phyloP scores from a whole-genome alignment of 2,797 vertebrate genomes.

The Brotogeris chrysoptera region DNA sequence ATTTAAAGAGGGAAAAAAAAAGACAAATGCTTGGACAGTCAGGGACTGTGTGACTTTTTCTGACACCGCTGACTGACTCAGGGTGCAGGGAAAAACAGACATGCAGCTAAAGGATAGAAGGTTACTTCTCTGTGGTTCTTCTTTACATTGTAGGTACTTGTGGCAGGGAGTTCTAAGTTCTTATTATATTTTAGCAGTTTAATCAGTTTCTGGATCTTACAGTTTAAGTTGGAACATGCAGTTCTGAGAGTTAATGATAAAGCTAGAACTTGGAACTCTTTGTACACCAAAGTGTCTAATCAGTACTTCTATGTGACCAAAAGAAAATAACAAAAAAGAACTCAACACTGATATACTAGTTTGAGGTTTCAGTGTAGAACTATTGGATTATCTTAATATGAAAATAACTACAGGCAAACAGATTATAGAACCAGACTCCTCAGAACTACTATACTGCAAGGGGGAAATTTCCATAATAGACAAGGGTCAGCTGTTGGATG shows the following conservation, averaged over 20 bases:
- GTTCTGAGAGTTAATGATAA: slow-evolving; percentile 47
- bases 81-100: slow-evolving; percentile 66
- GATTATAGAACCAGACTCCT: slow-evolving; percentile 58
- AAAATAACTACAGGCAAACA: slow-evolving; percentile 62
- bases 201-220: slow-evolving; percentile 40
- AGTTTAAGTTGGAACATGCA: slow-evolving; percentile 25
- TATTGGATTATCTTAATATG: slow-evolving; percentile 25
- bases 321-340: slow-evolving; percentile 39
- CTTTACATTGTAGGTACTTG: slow-evolving; percentile 44
- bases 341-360: background rate
- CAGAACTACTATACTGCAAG: slow-evolving; percentile 57
- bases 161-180: slow-evolving; percentile 48
- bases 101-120: slow-evolving; percentile 62
- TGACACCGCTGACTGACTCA: slow-evolving; percentile 64
- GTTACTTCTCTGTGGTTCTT: slow-evolving; percentile 51
- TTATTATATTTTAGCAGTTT: background rate
- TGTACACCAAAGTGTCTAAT: slow-evolving; percentile 57
- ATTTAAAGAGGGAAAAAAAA: slow-evolving; percentile 68
- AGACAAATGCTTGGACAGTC: slow-evolving; percentile 67
- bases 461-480: slow-evolving; percentile 12
- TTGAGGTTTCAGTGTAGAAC: slow-evolving; percentile 11
- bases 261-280: slow-evolving; percentile 69
- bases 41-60: slow-evolving; percentile 72
- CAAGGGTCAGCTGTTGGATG: slow-evolving; percentile 39
- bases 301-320: slow-evolving; percentile 71